Evolutionary conservation across 2,888 invertebrate genomes (phyloP), one percentile per base, ranked within the genome.

Genomic region (Andrena haemorrhoa): DNA sequence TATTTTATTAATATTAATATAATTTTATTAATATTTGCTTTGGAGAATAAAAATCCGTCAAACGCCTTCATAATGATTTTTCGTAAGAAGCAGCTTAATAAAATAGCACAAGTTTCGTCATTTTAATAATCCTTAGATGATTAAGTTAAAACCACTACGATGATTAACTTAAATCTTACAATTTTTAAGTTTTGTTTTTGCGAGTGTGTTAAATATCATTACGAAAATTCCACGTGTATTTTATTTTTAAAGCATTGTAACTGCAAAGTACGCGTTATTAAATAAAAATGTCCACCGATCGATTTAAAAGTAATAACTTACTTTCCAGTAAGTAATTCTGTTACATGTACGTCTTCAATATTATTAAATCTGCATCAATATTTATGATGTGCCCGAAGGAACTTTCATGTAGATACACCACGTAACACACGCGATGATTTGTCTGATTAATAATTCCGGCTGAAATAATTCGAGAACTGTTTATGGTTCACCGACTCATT

Each of bases 371-470:
- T 5, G 8, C 8, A 5, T 23, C 33, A 16, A 61, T 71, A 68
- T 71, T 79, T 47, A 56, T 31, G 51, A 68, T 60, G 31, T 35
- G 41, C 26, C 7, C 41, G 29, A 33, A 51, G 12, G 29, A 47
- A 51, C 12, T 41, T 41, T 56, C 41, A 16, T 29, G 23, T 29
- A 47, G 41, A 23, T 49, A 26, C 51, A 51, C n/a, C 33, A 56
- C 4, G 10, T 16, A 31, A 61, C 61, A 61, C 23, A 16, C 8
- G 33, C 63, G 72, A 80, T 49, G 78, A 77, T 72, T 75, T 31
- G 23, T 23, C 20, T 49, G 70, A 77, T 77, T 77, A 77, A 77
- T 72, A 72, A 77, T 72, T 68, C 77, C 20, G 16, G 3, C 10
- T 12, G 29, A 26, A 49, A 77, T 68, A 72, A 80, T 72, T 77